Evolutionary conservation across 2,113 vertebrate genomes (phyloP), one percentile per base, ranked within the genome.

Genomic region (Pedionomus torquatus): DNA sequence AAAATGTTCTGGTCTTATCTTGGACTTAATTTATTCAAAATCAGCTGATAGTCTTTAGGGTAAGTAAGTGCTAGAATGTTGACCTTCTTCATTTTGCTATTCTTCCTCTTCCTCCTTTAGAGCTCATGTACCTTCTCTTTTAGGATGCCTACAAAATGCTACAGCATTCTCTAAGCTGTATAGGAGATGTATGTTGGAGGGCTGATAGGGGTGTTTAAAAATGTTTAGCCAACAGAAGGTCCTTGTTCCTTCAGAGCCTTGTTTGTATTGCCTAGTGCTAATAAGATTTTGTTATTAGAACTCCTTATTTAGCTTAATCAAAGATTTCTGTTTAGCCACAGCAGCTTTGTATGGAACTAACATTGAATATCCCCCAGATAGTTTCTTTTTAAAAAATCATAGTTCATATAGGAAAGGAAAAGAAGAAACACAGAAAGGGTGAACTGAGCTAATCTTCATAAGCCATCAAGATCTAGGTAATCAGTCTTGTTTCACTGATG

Each of bases 171-270:
- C 37, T 51, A n/a, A 66, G 71, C n/a, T 48, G 9, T 46, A 55
- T 23, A 66, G 37, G 37, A 68, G 28, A 61, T 0, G 0, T 69
- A 28, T 58, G 19, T 70, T 87, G 51, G 23, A 1, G 2, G 19
- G 41, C 88, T 94, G 79, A 74, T 90, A 93, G 89, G 95, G 79
- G 51, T 93, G n/a, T 96, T 97, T 95, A 95, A 92, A 97, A 97
- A 91, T 69, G 60, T 60, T 89, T 77, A 91, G 58, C 66, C 55
- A 81, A 54, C 69, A 81, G 43, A 81, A 63, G 17, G 26, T 63
- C 92, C 82, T 82, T 46, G 13, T 83, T 97, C 78, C 87, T 93
- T 90, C 49, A 81, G 70, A 91, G 74, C 33, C 55, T 96, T 89
- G 16, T 97, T 82, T 96, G 54, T 89, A 75, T 91, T 96, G 90